These are phyloP conservation scores for Campylomormyrus tamandua DNA, from an alignment of 2,113 vertebrate genomes.

Conservation along the genomic window DNA sequence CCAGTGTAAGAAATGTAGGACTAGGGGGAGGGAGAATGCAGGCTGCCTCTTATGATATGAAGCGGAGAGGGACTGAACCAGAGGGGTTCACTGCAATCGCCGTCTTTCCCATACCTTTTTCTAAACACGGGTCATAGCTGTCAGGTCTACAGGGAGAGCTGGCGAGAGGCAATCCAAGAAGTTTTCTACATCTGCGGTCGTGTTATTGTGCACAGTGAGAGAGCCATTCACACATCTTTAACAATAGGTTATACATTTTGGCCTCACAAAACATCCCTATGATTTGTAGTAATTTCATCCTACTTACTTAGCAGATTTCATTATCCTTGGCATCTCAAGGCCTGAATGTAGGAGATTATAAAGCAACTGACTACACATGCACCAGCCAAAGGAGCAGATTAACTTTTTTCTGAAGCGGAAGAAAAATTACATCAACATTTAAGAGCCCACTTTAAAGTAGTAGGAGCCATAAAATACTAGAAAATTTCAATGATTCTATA, in stretches of 20 bases:
- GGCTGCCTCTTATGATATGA: background rate
- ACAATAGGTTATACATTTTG: background rate
- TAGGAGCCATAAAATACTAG: background rate
- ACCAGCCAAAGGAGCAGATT: background rate
- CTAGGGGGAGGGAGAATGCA: background rate
- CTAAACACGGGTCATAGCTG: background rate
- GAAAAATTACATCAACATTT: background rate
- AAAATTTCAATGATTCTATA: background rate
- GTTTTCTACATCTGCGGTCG: background rate
- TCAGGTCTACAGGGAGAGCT: background rate
- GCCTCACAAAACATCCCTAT: background rate
- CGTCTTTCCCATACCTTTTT: background rate
- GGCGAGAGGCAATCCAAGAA: background rate
- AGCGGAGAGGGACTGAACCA: background rate
- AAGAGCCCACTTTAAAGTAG: background rate
- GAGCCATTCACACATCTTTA: background rate
- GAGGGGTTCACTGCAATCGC: background rate
- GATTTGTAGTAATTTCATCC: background rate
- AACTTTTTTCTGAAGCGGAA: background rate
- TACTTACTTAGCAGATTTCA: background rate
- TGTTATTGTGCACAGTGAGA: background rate
- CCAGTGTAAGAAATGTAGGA: background rate
- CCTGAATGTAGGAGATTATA: background rate
- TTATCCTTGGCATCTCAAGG: background rate
- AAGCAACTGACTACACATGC: background rate